Conservation (phyloP, 2,113 vertebrate species). For the Spilogale gracilis region DNA sequence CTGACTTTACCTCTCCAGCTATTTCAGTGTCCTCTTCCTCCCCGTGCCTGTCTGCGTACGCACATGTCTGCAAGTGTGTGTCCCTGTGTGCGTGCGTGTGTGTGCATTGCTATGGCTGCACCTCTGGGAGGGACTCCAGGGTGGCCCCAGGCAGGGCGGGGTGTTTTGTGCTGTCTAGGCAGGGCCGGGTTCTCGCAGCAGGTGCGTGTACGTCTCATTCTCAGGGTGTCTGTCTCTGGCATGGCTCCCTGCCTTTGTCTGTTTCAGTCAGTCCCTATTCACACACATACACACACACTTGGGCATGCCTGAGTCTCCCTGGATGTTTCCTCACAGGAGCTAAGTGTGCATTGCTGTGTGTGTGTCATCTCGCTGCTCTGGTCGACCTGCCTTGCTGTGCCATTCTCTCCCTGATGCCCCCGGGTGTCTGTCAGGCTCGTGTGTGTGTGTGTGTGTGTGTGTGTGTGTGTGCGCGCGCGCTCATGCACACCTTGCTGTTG, state of each 20-base stretch:
- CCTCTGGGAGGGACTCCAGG: neutral
- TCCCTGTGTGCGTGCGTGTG: rapidly evolving
- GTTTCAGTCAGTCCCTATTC: neutral
- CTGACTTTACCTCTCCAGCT: constrained; percentile 87
- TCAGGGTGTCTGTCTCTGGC: neutral
- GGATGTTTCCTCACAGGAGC: neutral
- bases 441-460: neutral
- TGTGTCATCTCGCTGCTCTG: constrained; percentile 11
- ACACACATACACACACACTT: neutral
- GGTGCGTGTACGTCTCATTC: neutral
- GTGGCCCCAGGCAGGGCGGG: too few species aligned
- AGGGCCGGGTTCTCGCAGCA: neutral
- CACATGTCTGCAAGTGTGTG: constrained; percentile 53
- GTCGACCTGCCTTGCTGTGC: neutral
- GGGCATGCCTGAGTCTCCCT: constrained; percentile 12
- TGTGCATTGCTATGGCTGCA: neutral
- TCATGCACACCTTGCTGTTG: neutral
- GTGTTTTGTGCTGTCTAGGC: rapidly evolving
- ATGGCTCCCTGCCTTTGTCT: neutral
- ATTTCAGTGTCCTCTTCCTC: constrained; percentile 78
- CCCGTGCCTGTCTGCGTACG: constrained; percentile 71
- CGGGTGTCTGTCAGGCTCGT: neutral
- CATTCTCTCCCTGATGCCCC: neutral
- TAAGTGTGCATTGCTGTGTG: neutral
- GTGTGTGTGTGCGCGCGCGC: neutral